phyloP scores from a whole-genome alignment of 2,113 vertebrate species.

The Sisor rabdophorus region DNA sequence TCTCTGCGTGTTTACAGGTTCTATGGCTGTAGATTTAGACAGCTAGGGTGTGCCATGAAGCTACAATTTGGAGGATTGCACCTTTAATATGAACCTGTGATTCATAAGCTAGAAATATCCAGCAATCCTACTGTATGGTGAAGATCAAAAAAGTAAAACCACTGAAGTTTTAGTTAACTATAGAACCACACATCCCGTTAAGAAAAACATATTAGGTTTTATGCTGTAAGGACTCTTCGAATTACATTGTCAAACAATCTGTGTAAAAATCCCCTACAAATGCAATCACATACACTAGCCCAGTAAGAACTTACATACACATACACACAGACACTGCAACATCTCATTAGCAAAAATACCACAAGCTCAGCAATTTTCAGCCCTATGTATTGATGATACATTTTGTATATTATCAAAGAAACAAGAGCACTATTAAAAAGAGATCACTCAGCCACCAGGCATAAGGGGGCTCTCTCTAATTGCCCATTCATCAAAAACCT shows the following conservation, averaged over 20 bases:
- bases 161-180: not conserved
- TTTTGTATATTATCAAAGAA: constrained; percentile 75
- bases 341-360: constrained; percentile 63
- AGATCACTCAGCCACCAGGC: constrained; percentile 72
- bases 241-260: constrained; percentile 6
- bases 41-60: too few species aligned
- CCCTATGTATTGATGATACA: constrained; percentile 69
- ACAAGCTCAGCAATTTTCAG: constrained; percentile 50
- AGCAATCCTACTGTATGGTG: not conserved
- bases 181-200: not conserved
- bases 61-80: too few species aligned
- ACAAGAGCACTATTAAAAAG: constrained; percentile 72
- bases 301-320: too few species aligned
- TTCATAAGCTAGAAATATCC: not conserved
- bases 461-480: constrained; percentile 65
- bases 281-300: constrained; percentile 19
- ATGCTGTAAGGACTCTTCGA: not conserved
- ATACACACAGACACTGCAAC: constrained; percentile 26
- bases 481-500: constrained; percentile 74
- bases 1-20: too few species aligned
- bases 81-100: not conserved
- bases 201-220: not conserved
- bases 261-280: constrained; percentile 15
- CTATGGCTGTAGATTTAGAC: too few species aligned
- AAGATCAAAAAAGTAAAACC: not conserved